These are phyloP conservation scores for Escarpia spicata DNA, from an alignment of 2,888 invertebrate genomes.

Conservation along the genomic window DNA sequence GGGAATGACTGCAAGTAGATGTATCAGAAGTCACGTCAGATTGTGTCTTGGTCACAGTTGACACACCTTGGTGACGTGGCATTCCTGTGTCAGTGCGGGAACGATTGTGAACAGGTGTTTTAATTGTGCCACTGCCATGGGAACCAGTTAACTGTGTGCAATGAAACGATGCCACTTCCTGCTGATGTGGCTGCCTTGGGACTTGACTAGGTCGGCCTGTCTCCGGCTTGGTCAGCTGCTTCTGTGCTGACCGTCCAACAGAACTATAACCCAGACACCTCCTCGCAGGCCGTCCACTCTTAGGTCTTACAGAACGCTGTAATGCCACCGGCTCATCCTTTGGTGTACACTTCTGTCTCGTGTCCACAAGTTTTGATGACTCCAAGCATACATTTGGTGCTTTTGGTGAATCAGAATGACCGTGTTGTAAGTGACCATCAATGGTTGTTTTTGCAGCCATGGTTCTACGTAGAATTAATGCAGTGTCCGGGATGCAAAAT, in stretches of 20 bases:
- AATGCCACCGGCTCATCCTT: neutral
- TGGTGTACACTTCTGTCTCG: neutral
- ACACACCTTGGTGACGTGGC: neutral
- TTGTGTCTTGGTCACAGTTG: neutral
- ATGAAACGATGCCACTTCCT: neutral
- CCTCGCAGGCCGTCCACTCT: neutral
- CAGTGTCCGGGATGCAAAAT: neutral
- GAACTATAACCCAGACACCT: neutral
- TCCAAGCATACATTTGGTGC: neutral
- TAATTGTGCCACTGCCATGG: neutral
- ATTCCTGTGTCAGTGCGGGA: neutral
- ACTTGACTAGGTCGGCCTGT: neutral
- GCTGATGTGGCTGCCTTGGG: neutral
- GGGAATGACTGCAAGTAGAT: neutral
- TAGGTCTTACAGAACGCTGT: neutral
- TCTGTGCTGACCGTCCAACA: neutral
- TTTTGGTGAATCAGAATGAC: neutral
- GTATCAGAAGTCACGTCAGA: neutral
- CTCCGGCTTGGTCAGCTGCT: neutral
- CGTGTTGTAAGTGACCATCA: neutral
- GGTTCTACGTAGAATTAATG: neutral
- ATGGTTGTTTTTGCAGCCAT: neutral
- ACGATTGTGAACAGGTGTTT: neutral
- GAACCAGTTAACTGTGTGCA: neutral
- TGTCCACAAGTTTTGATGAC: neutral